phyloP scores from a whole-genome alignment of 2,797 vertebrate genomes.

The Malurus splendens region DNA sequence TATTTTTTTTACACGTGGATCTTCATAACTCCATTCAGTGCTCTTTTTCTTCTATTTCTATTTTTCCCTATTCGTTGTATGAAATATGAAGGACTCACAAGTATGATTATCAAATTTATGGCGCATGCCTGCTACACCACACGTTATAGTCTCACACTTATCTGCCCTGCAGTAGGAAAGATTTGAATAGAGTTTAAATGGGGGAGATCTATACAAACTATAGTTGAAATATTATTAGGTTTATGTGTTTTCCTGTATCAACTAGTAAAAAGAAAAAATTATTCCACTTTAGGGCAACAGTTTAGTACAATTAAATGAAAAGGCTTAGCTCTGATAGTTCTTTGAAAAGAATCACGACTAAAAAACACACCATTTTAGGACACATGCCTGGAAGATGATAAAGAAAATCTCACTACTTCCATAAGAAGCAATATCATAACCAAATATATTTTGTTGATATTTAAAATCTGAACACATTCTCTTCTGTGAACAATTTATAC shows the following conservation, averaged over 20 bases:
- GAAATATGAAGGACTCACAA: conserved; percentile 60
- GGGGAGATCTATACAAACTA: conserved; percentile 60
- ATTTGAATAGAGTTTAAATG: conserved; percentile 66
- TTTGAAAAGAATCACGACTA: conserved; percentile 64
- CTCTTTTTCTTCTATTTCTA: neutral
- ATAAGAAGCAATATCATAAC: conserved; percentile 1
- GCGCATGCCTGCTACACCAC: conserved; percentile 30
- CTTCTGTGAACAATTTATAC: neutral
- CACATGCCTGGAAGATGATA: conserved; percentile 9
- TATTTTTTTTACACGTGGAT: conserved; percentile 34
- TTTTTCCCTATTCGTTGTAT: neutral
- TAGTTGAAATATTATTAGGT: conserved; percentile 69
- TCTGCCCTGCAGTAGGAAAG: conserved; percentile 64
- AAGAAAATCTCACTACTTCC: conserved; percentile 10
- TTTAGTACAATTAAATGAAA: conserved; percentile 72
- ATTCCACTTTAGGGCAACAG: conserved; percentile 66
- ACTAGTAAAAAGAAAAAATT: conserved; percentile 60
- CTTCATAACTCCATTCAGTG: conserved; percentile 1
- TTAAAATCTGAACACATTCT: conserved; percentile 41
- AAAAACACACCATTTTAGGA: conserved; percentile 46
- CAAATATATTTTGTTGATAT: conserved; percentile 17
- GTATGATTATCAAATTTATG: conserved; percentile 66
- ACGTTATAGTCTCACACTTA: conserved; percentile 51
- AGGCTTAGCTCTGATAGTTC: conserved; percentile 57
- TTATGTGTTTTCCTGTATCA: conserved; percentile 65